Conservation (phyloP, 2,797 vertebrate species). For the Miichthys miiuy region DNA sequence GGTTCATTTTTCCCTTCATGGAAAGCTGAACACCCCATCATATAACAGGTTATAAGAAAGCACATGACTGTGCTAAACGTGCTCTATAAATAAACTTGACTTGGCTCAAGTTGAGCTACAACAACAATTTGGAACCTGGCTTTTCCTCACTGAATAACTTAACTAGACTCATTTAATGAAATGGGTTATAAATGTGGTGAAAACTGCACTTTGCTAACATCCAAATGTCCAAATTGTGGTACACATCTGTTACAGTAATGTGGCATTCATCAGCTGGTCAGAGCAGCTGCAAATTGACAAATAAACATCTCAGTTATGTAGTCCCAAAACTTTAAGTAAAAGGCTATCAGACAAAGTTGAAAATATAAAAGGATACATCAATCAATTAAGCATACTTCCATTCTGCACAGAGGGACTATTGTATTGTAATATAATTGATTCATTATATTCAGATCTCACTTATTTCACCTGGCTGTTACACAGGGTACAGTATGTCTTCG, state of each 20-base stretch:
- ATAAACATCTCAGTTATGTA: too few species aligned
- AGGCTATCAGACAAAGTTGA: background rate
- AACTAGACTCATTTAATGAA: background rate
- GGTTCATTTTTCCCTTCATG: background rate
- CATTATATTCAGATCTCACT: background rate
- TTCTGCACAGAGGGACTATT: background rate
- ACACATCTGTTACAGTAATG: background rate
- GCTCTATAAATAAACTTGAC: too few species aligned
- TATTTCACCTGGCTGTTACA: constrained; percentile 6
- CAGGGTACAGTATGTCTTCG: constrained; percentile 11
- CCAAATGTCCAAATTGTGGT: background rate
- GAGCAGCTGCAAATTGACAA: background rate
- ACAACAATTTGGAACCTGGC: too few species aligned
- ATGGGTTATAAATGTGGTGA: background rate
- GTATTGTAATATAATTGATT: background rate
- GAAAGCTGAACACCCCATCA: background rate
- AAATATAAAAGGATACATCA: background rate
- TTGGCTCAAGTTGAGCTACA: too few species aligned
- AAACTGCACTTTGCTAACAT: background rate
- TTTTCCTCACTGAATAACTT: too few species aligned
- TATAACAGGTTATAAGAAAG: background rate
- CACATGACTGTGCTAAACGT: background rate
- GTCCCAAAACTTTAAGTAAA: background rate
- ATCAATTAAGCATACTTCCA: background rate
- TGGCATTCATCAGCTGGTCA: background rate